These are phyloP conservation scores for Rhopalosiphum padi DNA, from an alignment of 1,140 invertebrate genomes.

Conservation along the genomic window DNA sequence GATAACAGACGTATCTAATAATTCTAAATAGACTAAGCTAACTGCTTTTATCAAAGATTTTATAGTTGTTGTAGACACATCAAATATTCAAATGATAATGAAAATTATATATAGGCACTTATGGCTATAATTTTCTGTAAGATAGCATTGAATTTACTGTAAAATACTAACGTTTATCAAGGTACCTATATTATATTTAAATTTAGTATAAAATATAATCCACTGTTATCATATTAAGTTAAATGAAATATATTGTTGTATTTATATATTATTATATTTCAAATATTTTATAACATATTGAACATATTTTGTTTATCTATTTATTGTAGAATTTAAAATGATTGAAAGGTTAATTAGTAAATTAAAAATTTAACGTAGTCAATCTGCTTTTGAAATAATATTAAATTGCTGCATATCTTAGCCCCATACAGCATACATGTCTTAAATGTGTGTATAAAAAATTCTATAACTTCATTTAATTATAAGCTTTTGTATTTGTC, in stretches of 20 bases:
- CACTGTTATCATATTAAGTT: neutral
- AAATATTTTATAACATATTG: too few species aligned
- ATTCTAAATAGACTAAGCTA: neutral
- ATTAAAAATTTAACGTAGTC: too few species aligned
- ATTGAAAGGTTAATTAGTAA: too few species aligned
- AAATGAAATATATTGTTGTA: neutral
- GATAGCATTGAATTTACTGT: neutral
- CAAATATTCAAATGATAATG: neutral
- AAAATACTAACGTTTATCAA: neutral
- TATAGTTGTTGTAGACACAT: neutral
- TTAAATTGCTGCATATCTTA: too few species aligned
- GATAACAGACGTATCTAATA: neutral
- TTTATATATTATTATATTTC: too few species aligned
- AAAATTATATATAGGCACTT: neutral
- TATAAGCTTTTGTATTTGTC: too few species aligned
- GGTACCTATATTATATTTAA: neutral
- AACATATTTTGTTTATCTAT: too few species aligned
- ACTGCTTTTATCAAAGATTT: neutral
- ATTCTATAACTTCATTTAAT: neutral
- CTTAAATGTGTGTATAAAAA: neutral
- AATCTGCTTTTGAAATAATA: too few species aligned
- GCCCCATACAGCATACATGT: too few species aligned
- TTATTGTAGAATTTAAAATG: too few species aligned
- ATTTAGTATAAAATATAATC: neutral
- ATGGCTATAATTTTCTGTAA: neutral